Evolutionary conservation across 2,113 vertebrate genomes (phyloP), one percentile per base, ranked within the genome.

Genomic region (Prietella phreatophila): DNA sequence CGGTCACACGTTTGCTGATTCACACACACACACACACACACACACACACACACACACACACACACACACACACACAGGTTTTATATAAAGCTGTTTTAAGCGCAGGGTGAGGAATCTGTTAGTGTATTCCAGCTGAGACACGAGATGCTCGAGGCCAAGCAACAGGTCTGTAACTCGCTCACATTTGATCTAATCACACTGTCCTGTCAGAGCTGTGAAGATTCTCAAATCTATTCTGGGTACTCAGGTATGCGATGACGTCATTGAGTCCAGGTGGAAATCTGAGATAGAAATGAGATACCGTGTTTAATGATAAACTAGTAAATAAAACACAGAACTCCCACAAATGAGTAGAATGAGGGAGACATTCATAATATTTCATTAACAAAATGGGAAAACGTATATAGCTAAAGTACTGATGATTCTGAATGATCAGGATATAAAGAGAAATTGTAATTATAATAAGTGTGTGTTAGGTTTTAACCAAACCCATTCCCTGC

Each of bases 1-100:
- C 50, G n/a, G 78, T 93, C 93, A 94, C 93, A 91, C 88, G 92
- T 33, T 36, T 65, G 88, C 91, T 69, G 85, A 22, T 84, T 3
- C 33, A n/a, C 88, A 80, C 69, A 69, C 22, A 76, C 88, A 80
- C 69, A 69, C 22, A 76, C 47, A n/a, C 13, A 53, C n/a, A 87
- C 84, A 58, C 69, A 58, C 9, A 76, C 71, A 58, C 33, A 76
- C 22, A 76, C 76, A 53, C 47, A 79, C 0, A 55, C 47, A n/a
- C 13, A 53, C n/a, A 87, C 69, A 58, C 69, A 58, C 9, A 76
- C 71, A 58, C 33, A 76, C 71, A 42, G 42, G 15, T 33, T 33
- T 42, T 17, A 75, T 58, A 85, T 73, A 85, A 36, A 58, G 27
- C 30, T 75, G 67, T 14, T 17, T 10, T 73, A 56, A 56, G 67